phyloP scores from a whole-genome alignment of 2,888 invertebrate species.

The Cistogaster globosa region DNA sequence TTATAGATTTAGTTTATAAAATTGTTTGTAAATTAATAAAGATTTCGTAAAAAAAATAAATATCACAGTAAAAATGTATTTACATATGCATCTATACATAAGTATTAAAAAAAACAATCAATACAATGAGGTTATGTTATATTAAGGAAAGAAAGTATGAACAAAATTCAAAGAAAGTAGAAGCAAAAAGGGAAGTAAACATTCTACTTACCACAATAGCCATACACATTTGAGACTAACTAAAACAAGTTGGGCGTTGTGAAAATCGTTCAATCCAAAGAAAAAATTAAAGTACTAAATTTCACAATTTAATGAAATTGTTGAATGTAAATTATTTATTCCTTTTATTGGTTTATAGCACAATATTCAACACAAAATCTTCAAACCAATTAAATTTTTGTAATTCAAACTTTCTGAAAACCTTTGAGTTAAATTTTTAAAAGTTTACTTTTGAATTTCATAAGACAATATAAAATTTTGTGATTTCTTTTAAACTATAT shows the following conservation, averaged over 20 bases:
- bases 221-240: constrained; percentile 89
- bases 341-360: not conserved
- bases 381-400: not conserved
- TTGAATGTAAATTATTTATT: constrained; percentile 1
- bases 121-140: constrained; percentile 20
- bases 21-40: too few relatives aligned
- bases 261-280: constrained; percentile 55
- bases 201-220: constrained; percentile 89
- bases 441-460: constrained; percentile 41
- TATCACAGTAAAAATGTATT: too few relatives aligned
- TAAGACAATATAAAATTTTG: constrained; percentile 43
- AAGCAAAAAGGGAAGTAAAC: not conserved
- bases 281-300: constrained; percentile 33
- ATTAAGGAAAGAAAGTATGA: constrained; percentile 4
- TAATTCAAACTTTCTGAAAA: not conserved
- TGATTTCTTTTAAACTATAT: constrained; percentile 31
- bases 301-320: constrained; percentile 55
- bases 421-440: constrained; percentile 5
- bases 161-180: constrained; percentile 14
- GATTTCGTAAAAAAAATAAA: too few relatives aligned
- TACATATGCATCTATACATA: too few relatives aligned
- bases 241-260: constrained; percentile 75
- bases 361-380: not conserved
- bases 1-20: too few relatives aligned
- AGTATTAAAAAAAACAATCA: too few relatives aligned